Base-by-base conservation (phyloP, 2,888 invertebrate species). In the Dexiosoma caninum region DNA sequence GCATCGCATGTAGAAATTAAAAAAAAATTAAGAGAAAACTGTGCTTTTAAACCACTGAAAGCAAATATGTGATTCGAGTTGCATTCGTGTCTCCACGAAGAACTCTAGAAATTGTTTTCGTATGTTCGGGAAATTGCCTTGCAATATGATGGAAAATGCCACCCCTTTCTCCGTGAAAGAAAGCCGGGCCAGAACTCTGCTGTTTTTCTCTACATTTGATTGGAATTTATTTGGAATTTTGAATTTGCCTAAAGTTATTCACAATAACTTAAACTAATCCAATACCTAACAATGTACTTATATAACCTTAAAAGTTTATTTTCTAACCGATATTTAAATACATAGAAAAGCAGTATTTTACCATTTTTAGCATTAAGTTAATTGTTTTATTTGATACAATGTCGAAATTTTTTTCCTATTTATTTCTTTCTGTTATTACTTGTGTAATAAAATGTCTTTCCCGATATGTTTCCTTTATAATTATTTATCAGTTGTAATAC, bases 221-320 rank as follows among this genome's bases (percentile, higher is more conserved):
- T 37, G 2, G 2, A 12, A 10, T 37, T 4, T 35, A 35, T 12
- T 37, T n/a, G n/a, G 3, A 37, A 59, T 57, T 57, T 72, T 77
- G 71, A 40, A 78, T 75, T 66, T 78, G 75, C 62, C 71, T 67
- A 32, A n/a, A 67, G 10, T 57, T 64, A 66, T 62, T 59, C 23
- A 32, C 44, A 66, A 60, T 44, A 66, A 53, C 44, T 30, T 35
- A 70, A 82, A 51, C 44, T 78, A 76, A 70, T 16, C 46, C 67
- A 62, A 60, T 70, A 60, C 55, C 57, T 35, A 32, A 14, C 2
- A 12, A 60, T 10, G 23, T 42, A 27, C 12, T 40, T n/a, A 49
- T 16, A 10, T 59, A 30, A 40, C 12, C 60, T 51, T 51, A 30
- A n/a, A 37, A 59, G 10, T 30, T 59, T 37, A 60, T 35, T 46